Conservation (phyloP, 2,797 vertebrate species). For the Acanthurus leucopareius region DNA sequence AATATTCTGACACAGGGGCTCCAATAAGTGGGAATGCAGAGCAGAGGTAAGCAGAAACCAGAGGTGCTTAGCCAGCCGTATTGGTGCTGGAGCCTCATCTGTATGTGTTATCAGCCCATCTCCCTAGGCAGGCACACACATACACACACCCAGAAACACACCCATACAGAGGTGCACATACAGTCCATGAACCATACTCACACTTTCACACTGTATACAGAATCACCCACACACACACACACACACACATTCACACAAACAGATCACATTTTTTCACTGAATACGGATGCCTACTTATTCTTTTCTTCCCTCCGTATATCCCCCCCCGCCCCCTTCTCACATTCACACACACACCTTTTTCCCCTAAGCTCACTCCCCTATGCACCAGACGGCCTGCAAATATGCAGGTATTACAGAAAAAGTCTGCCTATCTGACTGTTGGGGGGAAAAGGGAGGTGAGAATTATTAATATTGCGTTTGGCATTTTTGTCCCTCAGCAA, state of each 20-base stretch:
- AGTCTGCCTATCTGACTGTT: constrained; percentile 63
- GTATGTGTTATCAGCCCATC: constrained; percentile 84
- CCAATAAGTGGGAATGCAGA: constrained; percentile 59
- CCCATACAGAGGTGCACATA: constrained; percentile 27
- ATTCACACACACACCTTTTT: constrained; percentile 66
- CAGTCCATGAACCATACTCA: constrained; percentile 25
- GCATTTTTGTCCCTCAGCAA: constrained; percentile 81
- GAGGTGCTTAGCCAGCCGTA: constrained; percentile 87
- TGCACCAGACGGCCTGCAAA: constrained; percentile 78
- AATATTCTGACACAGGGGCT: constrained; percentile 65
- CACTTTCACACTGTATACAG: constrained; percentile 38
- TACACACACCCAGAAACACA: constrained; percentile 31
- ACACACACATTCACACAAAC: constrained; percentile 49
- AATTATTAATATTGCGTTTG: constrained; percentile 80
- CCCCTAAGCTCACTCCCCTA: constrained; percentile 73
- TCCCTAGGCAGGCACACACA: constrained; percentile 74
- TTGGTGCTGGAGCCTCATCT: constrained; percentile 84
- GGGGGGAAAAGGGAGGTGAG: constrained; percentile 72
- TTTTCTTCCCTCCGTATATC: constrained; percentile 38
- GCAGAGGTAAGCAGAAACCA: constrained; percentile 86
- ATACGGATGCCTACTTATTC: constrained; percentile 69
- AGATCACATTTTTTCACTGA: constrained; percentile 58
- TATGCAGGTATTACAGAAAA: constrained; percentile 85
- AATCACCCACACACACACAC: constrained; percentile 31
- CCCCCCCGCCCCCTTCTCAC: constrained; percentile 34